Evolutionary conservation across 2,888 invertebrate species (phyloP).

Genomic region (Argynnis bischoffii): DNA sequence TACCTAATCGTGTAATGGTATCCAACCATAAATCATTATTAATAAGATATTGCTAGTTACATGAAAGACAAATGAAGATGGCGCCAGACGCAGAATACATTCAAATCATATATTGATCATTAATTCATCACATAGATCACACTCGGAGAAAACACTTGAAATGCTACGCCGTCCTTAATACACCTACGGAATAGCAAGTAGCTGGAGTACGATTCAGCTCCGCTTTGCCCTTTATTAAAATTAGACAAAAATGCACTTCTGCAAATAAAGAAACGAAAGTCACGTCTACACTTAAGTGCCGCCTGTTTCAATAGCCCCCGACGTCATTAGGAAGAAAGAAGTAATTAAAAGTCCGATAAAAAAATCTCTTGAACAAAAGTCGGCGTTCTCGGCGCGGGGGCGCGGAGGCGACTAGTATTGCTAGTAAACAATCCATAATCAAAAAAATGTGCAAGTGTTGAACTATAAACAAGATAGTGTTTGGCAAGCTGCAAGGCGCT

Average conservation of each 20-base stretch:
- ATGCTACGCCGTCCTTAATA: constrained; percentile 43
- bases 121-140: constrained; percentile 50
- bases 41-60: constrained; percentile 41
- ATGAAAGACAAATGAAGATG: constrained; percentile 41
- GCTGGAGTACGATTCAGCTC: constrained; percentile 25
- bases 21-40: constrained; percentile 41
- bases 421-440: constrained; percentile 57
- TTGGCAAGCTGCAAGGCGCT: constrained; percentile 73
- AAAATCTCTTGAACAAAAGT: constrained; percentile 57
- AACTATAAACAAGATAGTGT: constrained; percentile 70
- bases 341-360: constrained; percentile 77
- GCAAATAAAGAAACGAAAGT: constrained; percentile 62
- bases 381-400: constrained; percentile 36
- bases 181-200: constrained; percentile 46
- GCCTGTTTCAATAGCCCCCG: constrained; percentile 66
- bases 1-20: constrained; percentile 26
- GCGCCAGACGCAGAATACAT: constrained; percentile 45
- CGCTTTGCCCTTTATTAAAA: constrained; percentile 45
- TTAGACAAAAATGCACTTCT: constrained; percentile 45
- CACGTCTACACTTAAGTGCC: constrained; percentile 72
- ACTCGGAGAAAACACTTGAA: constrained; percentile 48
- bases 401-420: constrained; percentile 33
- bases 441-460: constrained; percentile 65
- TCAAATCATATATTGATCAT: constrained; percentile 45
- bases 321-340: constrained; percentile 71